Evolutionary conservation across 2,888 invertebrate genomes (phyloP).

Genomic region (Drosophila fulvimacula): DNA sequence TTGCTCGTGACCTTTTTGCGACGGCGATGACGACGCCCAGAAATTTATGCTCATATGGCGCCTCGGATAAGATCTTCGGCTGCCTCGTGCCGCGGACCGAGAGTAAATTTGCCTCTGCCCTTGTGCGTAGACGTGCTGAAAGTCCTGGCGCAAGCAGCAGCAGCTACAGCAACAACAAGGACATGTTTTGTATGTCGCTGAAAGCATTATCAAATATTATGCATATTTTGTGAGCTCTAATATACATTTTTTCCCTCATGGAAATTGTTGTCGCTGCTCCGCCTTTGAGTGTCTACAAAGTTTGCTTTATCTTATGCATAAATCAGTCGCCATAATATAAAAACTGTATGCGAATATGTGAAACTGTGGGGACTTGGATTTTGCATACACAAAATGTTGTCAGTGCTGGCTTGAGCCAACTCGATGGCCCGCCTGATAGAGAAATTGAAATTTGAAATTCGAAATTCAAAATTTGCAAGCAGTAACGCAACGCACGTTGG

Average conservation of each 20-base stretch:
- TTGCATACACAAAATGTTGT: slow-evolving; percentile 27
- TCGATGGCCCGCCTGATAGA: slow-evolving; percentile 45
- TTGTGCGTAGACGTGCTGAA: slow-evolving; percentile 66
- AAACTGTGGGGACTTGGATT: slow-evolving; percentile 39
- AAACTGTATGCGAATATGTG: slow-evolving; percentile 47
- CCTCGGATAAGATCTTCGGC: slow-evolving; percentile 70
- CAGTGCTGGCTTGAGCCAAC: slow-evolving; percentile 26
- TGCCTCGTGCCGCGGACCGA: slow-evolving; percentile 49
- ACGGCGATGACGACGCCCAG: slow-evolving; percentile 30
- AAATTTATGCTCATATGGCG: slow-evolving; percentile 79
- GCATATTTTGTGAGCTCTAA: slow-evolving; percentile 74
- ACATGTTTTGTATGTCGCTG: slow-evolving; percentile 63
- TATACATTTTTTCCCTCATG: slow-evolving; percentile 57
- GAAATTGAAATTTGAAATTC: slow-evolving; percentile 60
- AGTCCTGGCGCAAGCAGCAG: slow-evolving; percentile 45
- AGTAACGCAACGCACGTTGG: background rate
- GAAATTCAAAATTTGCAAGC: slow-evolving; percentile 47
- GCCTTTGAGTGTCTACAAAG: slow-evolving; percentile 74
- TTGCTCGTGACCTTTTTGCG: slow-evolving; percentile 63
- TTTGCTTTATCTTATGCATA: slow-evolving; percentile 78
- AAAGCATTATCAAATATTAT: slow-evolving; percentile 81
- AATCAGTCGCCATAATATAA: slow-evolving; percentile 73
- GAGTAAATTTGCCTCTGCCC: slow-evolving; percentile 50
- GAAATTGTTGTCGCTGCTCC: slow-evolving; percentile 49
- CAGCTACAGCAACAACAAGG: slow-evolving; percentile 47